A percentile compares a stretch with the other conserved stretches of the same genome.
Evolutionary conservation across 37 sponge, comb jelly and placozoan species (phyloP).

Genomic region (Hormiphora californensis): DNA sequence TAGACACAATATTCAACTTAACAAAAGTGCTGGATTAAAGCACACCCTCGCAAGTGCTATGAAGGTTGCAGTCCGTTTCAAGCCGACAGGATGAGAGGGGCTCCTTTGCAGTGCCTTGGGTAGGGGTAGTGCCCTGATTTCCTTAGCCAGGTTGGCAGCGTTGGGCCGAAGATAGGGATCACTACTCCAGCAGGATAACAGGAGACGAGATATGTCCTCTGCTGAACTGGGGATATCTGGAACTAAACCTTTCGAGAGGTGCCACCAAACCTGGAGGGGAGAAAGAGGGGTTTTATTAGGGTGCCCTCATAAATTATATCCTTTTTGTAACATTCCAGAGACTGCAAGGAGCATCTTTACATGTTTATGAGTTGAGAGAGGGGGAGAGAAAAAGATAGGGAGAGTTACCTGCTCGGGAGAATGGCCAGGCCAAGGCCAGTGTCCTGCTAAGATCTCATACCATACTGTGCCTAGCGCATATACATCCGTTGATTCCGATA

Average conservation of each 20-base stretch:
- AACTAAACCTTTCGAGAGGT: slow-evolving; percentile 40
- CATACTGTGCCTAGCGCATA: slow-evolving; percentile 58
- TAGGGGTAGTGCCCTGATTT: background rate
- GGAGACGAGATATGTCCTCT: background rate
- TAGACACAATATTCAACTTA: too few species aligned
- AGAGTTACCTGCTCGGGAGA: slow-evolving; percentile 21
- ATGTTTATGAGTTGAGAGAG: background rate
- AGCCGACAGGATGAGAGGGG: slow-evolving; percentile 26
- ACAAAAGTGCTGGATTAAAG: too few species aligned
- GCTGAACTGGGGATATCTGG: background rate
- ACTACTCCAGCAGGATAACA: slow-evolving; percentile 28
- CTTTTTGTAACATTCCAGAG: background rate
- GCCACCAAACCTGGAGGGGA: slow-evolving; percentile 50
- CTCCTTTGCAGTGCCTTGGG: slow-evolving; percentile 8
- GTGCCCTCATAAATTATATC: background rate
- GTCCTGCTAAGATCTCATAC: slow-evolving; percentile 75
- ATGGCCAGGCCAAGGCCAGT: slow-evolving; percentile 66
- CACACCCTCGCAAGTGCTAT: too few species aligned
- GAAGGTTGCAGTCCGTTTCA: slow-evolving; percentile 49
- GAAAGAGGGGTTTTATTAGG: too few species aligned
- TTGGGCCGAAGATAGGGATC: background rate
- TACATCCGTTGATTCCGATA: slow-evolving; percentile 27
- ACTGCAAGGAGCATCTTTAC: background rate
- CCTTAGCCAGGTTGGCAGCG: slow-evolving; percentile 41
- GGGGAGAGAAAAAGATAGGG: background rate